phyloP scores from a whole-genome alignment of 2,113 vertebrate genomes.

The Chaetodon trifascialis region DNA sequence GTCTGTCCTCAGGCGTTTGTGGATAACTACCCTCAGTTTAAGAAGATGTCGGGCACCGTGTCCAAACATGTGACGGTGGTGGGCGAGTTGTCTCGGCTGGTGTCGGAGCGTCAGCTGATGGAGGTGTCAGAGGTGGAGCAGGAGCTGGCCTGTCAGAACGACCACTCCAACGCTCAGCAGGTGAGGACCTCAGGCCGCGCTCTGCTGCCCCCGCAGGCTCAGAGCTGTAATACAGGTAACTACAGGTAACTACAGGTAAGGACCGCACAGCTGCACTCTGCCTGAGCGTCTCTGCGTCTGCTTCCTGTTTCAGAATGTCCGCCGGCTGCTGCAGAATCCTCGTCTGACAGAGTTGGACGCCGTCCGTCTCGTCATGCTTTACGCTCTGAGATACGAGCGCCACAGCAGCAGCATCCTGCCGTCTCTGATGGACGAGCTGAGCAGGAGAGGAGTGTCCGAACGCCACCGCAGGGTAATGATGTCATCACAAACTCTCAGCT shows the following conservation, averaged over 20 bases:
- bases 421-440: slow-evolving; percentile 88
- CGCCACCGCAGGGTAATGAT: slow-evolving; percentile 87
- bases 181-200: slow-evolving; percentile 73
- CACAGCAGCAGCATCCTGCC: slow-evolving; percentile 91
- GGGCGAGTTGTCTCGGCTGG: slow-evolving; percentile 93
- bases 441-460: slow-evolving; percentile 87
- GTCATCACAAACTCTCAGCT: not conserved
- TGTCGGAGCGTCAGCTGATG: slow-evolving; percentile 85
- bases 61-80: slow-evolving; percentile 98
- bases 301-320: slow-evolving; percentile 85
- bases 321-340: slow-evolving; percentile 91
- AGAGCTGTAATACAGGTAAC: not conserved
- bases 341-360: slow-evolving; percentile 90
- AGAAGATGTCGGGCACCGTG: slow-evolving; percentile 98
- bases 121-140: slow-evolving; percentile 95
- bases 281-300: not conserved
- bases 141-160: slow-evolving; percentile 95
- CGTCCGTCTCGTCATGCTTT: slow-evolving; percentile 92
- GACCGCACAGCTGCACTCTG: no score
- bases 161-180: slow-evolving; percentile 95
- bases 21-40: slow-evolving; percentile 98
- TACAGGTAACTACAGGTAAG: not conserved
- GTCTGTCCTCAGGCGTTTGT: slow-evolving; percentile 90
- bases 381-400: slow-evolving; percentile 94
- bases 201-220: not conserved